Evolutionary conservation across 2,888 invertebrate genomes (phyloP).

Genomic region (Volucella inflata): DNA sequence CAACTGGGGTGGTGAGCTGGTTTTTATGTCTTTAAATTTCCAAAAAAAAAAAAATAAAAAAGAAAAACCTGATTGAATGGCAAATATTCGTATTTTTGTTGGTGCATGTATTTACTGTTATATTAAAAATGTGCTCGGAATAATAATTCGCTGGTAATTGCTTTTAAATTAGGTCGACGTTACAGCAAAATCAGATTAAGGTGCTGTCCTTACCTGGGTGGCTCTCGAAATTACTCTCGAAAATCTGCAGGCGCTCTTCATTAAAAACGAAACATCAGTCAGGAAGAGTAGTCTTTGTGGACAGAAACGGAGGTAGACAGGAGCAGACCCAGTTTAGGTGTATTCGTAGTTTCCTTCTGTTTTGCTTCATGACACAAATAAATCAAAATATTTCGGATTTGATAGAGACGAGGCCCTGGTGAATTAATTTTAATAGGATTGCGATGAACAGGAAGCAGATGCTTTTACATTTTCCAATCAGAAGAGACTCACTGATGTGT

Average conservation of each 20-base stretch:
- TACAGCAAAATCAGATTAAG: constrained; percentile 73
- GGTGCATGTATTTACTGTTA: constrained; percentile 46
- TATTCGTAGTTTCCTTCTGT: constrained; percentile 1
- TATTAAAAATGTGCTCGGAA: constrained; percentile 73
- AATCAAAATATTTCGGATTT: constrained; percentile 48
- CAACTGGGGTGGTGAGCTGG: neutral
- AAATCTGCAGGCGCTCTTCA: constrained; percentile 59
- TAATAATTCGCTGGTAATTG: constrained; percentile 75
- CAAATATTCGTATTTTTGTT: constrained; percentile 44
- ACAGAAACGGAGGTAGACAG: neutral
- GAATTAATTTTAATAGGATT: constrained; percentile 73
- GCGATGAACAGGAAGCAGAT: constrained; percentile 59
- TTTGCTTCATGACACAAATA: constrained; percentile 63
- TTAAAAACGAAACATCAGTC: constrained; percentile 61
- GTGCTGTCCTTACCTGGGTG: constrained; percentile 51
- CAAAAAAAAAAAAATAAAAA: constrained; percentile 41
- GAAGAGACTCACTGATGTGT: constrained; percentile 10
- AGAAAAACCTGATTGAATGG: constrained; percentile 68
- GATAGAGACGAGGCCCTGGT: constrained; percentile 25
- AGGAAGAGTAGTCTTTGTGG: neutral
- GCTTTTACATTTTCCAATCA: constrained; percentile 67
- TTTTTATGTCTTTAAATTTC: constrained; percentile 60
- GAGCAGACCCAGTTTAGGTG: neutral
- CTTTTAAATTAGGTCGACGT: constrained; percentile 75
- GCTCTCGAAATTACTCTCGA: constrained; percentile 15